Base-by-base conservation (phyloP, 2,888 invertebrate genomes). In the Drosophila picticornis region DNA sequence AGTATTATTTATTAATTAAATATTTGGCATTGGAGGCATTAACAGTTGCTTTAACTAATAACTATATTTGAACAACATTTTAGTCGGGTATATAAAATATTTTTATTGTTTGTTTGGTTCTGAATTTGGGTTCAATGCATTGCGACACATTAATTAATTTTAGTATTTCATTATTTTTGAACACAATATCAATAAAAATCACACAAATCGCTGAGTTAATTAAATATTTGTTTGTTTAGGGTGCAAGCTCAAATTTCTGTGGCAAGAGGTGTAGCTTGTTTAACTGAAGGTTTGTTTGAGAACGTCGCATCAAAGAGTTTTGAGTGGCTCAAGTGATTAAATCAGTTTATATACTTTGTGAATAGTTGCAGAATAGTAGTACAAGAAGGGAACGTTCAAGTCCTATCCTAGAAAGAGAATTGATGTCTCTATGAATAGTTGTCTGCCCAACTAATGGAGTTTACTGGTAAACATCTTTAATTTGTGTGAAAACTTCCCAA, bases 51-150 rank as follows among this genome's bases (percentile, higher is more conserved):
- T 11, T 16, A 22, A 16, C 38, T 32, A 19, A 32, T 22, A 40
- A 13, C 25, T n/a, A 34, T 50, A 29, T 50, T 29, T 19, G 19
- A 27, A 50, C 46, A 46, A 4, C 46, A 46, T 16, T 27, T 27
- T 9, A 25, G 25, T 25, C 7, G 4, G 2, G 25, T 16, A 2
- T 46, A 46, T 9, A 25, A 25, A 25, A 25, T 46, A 16, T 25
- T 25, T 46, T 46, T 16, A 46, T 46, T 46, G 16, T 46, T 25
- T 46, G 25, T 16, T 46, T 46, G 46, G 9, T 25, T 16, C 16
- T 9, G 46, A 46, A 46, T 46, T 56, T 11, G 61, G 36, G 76
- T 67, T 76, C 76, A 76, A 57, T 52, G 60, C 27, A 43, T 59
- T 65, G 61, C 58, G 36, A 25, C 27, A 62, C 27, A 51, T 53